Conservation (phyloP, 2,888 invertebrate genomes). For the Caenorhabditis zanzibari region DNA sequence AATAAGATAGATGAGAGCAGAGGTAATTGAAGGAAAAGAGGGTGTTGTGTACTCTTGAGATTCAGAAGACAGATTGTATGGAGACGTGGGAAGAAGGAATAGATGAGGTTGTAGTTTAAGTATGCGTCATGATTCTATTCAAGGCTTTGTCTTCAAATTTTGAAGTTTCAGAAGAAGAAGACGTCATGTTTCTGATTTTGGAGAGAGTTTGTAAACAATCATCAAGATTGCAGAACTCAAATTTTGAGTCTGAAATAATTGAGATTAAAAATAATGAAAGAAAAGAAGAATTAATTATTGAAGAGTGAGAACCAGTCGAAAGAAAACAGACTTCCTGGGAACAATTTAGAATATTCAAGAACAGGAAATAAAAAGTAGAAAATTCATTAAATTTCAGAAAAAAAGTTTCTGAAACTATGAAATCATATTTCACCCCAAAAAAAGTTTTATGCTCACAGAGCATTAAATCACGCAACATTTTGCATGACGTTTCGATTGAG, state of each 20-base stretch:
- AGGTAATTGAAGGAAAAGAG: conserved; percentile 23
- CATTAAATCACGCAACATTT: conserved; percentile 37
- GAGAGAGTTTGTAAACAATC: background rate
- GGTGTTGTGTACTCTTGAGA: background rate
- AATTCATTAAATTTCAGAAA: background rate
- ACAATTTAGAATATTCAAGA: background rate
- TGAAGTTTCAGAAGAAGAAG: background rate
- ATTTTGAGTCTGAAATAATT: background rate
- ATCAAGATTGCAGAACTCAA: background rate
- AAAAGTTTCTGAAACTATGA: conserved; percentile 11
- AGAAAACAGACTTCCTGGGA: conserved; percentile 10
- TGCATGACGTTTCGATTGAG: conserved; percentile 28
- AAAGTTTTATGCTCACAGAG: conserved; percentile 18
- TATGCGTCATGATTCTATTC: conserved; percentile 36
- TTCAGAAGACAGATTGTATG: conserved; percentile 12
- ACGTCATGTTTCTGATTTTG: conserved; percentile 1
- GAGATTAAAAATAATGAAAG: conserved; percentile 3
- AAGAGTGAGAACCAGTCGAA: background rate
- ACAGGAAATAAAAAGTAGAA: background rate
- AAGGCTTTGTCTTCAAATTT: background rate
- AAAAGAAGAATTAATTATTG: conserved; percentile 4
- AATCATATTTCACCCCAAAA: conserved; percentile 8
- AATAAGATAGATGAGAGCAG: conserved; percentile 5
- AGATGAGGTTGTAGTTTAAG: conserved; percentile 34
- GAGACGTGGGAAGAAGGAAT: too few relatives aligned